Percentiles rank a stretch among this genome's conserved stretches.
phyloP scores from a whole-genome alignment of 2,113 vertebrate genomes.

The human (Homo sapiens) region GRCh38 chr18:2225001-2225500 shows the following conservation, averaged over 20 bases:
- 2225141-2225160: not conserved
- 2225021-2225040: not conserved
- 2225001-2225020: rapidly evolving
- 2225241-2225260: not conserved
- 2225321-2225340: not conserved
- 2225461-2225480: not conserved
- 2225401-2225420: not conserved
- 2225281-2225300: not conserved
- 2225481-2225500: not conserved
- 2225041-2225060: not conserved
- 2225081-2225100: not conserved
- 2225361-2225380: not conserved
- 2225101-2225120: not conserved
- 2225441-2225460: not conserved
- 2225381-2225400: no score
- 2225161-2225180: not conserved
- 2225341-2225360: not conserved
- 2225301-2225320: not conserved
- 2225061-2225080: not conserved
- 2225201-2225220: not conserved
- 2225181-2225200: not conserved
- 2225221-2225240: not conserved
- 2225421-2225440: not conserved
- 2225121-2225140: not conserved
- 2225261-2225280: not conserved